A percentile compares a stretch with the other conserved stretches of the same genome.
phyloP scores from a whole-genome alignment of 2,113 vertebrate genomes.

The Sylvietta virens region DNA sequence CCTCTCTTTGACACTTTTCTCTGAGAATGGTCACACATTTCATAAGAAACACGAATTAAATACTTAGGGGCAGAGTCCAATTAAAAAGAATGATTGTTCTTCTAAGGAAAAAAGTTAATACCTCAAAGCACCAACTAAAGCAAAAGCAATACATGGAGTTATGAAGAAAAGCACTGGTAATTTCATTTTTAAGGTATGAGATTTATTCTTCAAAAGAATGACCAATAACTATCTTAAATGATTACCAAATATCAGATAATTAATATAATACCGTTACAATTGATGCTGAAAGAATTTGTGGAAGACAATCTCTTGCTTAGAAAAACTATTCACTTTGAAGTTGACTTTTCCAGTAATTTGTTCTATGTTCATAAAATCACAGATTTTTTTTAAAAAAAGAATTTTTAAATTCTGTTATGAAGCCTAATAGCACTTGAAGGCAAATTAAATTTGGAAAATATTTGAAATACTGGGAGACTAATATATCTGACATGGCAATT shows the following conservation, averaged over 20 bases:
- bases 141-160: neutral
- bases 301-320: neutral
- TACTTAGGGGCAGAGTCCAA: neutral
- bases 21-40: neutral
- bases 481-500: neutral
- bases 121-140: neutral
- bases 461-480: neutral
- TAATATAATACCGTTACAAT: neutral
- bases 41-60: neutral
- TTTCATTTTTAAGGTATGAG: neutral
- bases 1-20: neutral
- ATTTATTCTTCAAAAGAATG: neutral
- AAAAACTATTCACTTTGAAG: neutral
- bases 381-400: neutral
- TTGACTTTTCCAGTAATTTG: neutral
- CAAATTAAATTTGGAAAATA: neutral
- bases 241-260: neutral
- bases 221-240: neutral
- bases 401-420: neutral
- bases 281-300: neutral
- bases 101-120: neutral
- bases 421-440: neutral
- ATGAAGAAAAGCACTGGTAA: neutral
- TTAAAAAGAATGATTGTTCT: neutral
- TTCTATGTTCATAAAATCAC: neutral